Evolutionary conservation across 2,797 vertebrate genomes (phyloP).

Genomic region (Sebastes elongatus): DNA sequence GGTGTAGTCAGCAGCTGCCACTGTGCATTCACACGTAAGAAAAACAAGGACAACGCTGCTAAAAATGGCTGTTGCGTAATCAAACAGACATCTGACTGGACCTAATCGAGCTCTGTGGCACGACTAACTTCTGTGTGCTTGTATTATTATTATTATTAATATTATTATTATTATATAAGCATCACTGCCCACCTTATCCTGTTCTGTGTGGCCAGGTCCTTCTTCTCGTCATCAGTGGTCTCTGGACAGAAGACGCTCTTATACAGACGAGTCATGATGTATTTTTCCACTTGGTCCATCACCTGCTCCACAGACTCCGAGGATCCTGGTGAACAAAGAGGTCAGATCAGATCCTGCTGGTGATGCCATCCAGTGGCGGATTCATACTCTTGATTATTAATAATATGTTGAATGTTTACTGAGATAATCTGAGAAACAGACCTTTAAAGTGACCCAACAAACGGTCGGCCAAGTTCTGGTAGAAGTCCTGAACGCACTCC

Average conservation of each 20-base stretch:
- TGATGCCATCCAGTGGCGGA: constrained; percentile 23
- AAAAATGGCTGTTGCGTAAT: constrained; percentile 26
- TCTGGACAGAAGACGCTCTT: constrained; percentile 97
- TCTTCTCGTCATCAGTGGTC: constrained; percentile 96
- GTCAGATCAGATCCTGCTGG: background rate
- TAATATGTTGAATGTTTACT: background rate
- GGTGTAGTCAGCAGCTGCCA: background rate
- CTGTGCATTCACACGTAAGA: constrained; percentile 6
- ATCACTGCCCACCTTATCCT: constrained; percentile 87
- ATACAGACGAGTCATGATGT: constrained; percentile 97
- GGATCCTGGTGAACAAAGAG: constrained; percentile 79
- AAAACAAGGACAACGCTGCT: background rate
- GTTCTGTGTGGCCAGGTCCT: constrained; percentile 92
- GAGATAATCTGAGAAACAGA: constrained; percentile 45
- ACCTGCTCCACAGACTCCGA: constrained; percentile 93
- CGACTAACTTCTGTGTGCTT: no score
- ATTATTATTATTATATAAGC: background rate
- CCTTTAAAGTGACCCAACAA: constrained; percentile 94
- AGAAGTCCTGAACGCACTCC: constrained; percentile 96
- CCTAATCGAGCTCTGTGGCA: no score
- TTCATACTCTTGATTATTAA: no score
- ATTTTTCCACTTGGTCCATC: constrained; percentile 98
- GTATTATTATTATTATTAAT: no score
- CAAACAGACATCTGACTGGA: background rate
- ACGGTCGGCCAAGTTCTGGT: constrained; percentile 92